A percentile compares a stretch with the other conserved stretches of the same genome.
These are phyloP conservation scores for Epistrophe eligans DNA, from an alignment of 2,888 invertebrate species.

Conservation along the genomic window DNA sequence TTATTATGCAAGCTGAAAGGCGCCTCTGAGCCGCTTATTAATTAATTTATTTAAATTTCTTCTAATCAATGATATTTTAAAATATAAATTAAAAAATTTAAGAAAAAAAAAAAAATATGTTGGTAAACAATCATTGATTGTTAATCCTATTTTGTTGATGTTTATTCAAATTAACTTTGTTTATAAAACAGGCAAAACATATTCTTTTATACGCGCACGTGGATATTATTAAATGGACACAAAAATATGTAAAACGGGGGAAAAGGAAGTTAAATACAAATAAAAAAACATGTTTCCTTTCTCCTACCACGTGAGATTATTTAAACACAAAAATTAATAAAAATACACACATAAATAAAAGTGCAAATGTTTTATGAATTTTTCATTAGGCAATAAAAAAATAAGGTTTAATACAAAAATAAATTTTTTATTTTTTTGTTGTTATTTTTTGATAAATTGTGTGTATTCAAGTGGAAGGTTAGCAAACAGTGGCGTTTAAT, in stretches of 20 bases:
- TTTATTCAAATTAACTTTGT: background rate
- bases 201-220: background rate
- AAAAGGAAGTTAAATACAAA: background rate
- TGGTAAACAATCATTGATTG: no score
- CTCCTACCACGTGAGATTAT: background rate
- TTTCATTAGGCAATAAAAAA: conserved; percentile 33
- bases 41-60: background rate
- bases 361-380: conserved; percentile 46
- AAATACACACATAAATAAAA: background rate
- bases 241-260: background rate
- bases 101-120: no score
- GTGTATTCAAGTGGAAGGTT: conserved; percentile 24
- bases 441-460: background rate
- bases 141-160: no score
- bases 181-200: background rate
- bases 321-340: conserved; percentile 1
- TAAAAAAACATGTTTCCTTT: background rate
- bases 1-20: conserved; percentile 25
- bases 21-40: background rate
- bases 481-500: conserved; percentile 22
- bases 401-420: background rate
- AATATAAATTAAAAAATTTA: background rate
- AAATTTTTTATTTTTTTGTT: background rate
- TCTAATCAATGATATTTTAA: background rate
- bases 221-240: background rate